These are phyloP conservation scores for Drosophila bunnanda DNA, from an alignment of 2,888 invertebrate genomes.

Conservation along the genomic window DNA sequence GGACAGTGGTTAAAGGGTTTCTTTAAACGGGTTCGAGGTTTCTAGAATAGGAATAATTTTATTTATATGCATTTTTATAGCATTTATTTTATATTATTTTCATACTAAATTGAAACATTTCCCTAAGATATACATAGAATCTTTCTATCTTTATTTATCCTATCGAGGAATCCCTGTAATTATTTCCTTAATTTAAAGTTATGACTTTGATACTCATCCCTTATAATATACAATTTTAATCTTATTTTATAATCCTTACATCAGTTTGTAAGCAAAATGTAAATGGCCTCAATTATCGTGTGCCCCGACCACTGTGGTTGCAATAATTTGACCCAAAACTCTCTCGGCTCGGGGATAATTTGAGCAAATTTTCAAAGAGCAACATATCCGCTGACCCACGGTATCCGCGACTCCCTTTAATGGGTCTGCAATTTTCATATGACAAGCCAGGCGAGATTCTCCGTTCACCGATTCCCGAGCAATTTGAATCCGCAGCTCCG, in stretches of 20 bases:
- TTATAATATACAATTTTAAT: background rate
- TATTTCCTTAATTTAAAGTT: background rate
- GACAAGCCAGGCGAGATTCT: slow-evolving; percentile 59
- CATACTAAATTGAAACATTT: no score
- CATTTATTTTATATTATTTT: no score
- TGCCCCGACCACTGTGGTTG: slow-evolving; percentile 31
- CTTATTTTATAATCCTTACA: slow-evolving; percentile 12
- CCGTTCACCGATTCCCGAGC: slow-evolving; percentile 29
- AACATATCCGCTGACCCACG: slow-evolving; percentile 70
- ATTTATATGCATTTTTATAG: background rate
- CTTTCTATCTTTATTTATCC: no score
- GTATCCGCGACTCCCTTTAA: slow-evolving; percentile 57
- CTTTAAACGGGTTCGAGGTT: background rate
- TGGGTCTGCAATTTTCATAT: slow-evolving; percentile 78
- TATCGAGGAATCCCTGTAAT: no score
- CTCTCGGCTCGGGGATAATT: slow-evolving; percentile 58
- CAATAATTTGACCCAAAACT: slow-evolving; percentile 44
- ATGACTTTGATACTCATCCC: background rate
- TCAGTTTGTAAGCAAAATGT: slow-evolving; percentile 17
- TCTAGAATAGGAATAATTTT: background rate
- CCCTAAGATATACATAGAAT: no score
- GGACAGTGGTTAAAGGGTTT: slow-evolving; percentile 33
- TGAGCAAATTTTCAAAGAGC: slow-evolving; percentile 67
- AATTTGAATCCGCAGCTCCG: slow-evolving; percentile 67
- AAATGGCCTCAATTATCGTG: slow-evolving; percentile 22